Evolutionary conservation across 2,113 vertebrate genomes (phyloP), one percentile per base, ranked within the genome.

Genomic region (Platysternon megacephalum): DNA sequence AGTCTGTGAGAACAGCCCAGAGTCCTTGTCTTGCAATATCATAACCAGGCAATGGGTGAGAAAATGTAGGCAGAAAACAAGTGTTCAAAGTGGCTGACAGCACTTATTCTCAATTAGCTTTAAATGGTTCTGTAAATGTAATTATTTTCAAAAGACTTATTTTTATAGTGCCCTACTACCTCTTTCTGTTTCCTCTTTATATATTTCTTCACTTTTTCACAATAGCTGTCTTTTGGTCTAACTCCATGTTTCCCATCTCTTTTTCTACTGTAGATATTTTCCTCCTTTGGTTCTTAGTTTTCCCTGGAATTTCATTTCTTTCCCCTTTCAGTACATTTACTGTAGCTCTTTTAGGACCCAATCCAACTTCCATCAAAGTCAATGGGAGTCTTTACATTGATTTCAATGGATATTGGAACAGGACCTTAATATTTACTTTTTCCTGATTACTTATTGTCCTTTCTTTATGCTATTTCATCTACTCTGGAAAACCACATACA

Each of bases 51-150:
- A 88, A 74, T 68, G 53, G 87, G 76, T 72, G 82, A 93, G 95
- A 93, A 94, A 97, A 93, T 29, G 58, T 85, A 91, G 86, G 95
- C 86, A 93, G 65, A 91, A 84, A 96, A 86, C 90, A 94, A 86
- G 76, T 82, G 87, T 93, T 89, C 85, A 68, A 61, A 90, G 84
- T 80, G 48, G 10, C 8, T 96, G 95, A 95, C 90, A 88, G 90
- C 95, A 96, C 91, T 92, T 86, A 28, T 56, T 80, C 90, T 79
- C 93, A 86, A 94, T 89, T 96, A 96, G 91, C 80, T 93, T 95
- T 0, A 94, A 52, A 81, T 80, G 58, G 68, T 55, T 79, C 88
- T 55, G 11, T 51, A 86, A 91, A 87, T 53, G 55, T 48, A 61
- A 87, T 39, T 86, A 8, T 48, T 94, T 96, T 84, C 85, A 24